Percentiles rank a stretch among this genome's conserved stretches.
These are phyloP conservation scores for Bufo bufo DNA, from an alignment of 2,113 vertebrate species.

Conservation along the genomic window DNA sequence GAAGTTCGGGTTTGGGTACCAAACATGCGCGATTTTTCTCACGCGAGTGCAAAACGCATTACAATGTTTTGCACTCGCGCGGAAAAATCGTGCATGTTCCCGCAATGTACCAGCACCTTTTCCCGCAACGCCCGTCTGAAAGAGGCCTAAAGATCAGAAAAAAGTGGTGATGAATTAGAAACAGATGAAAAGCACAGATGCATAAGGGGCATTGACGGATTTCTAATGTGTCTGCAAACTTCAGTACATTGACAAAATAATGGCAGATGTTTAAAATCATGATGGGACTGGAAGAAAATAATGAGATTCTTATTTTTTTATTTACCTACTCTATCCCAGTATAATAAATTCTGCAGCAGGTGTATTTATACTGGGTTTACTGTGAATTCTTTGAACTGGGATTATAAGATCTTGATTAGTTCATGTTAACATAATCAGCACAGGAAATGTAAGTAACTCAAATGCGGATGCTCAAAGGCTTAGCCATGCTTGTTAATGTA, in stretches of 20 bases:
- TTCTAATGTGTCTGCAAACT: not conserved
- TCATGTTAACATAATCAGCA: slow-evolving; percentile 37
- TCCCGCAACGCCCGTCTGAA: too few relatives aligned
- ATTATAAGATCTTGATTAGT: slow-evolving; percentile 34
- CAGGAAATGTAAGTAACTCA: slow-evolving; percentile 26
- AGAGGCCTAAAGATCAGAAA: not conserved
- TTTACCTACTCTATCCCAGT: slow-evolving; percentile 1
- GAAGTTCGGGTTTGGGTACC: too few relatives aligned
- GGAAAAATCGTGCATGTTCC: too few relatives aligned
- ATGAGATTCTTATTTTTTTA: slow-evolving; percentile 23
- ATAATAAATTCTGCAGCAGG: slow-evolving; percentile 8
- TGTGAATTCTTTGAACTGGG: slow-evolving; percentile 19
- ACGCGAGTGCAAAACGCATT: too few relatives aligned
- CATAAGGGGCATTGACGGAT: not conserved
- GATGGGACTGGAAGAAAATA: slow-evolving; percentile 2
- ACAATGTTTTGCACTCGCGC: too few relatives aligned
- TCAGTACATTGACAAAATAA: slow-evolving; percentile 4
- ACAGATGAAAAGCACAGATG: not conserved
- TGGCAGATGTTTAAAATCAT: slow-evolving; percentile 14
- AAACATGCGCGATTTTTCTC: too few relatives aligned
- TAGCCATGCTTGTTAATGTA: slow-evolving; percentile 5
- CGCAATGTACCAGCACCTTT: too few relatives aligned
- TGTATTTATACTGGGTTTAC: slow-evolving; percentile 27
- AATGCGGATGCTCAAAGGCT: slow-evolving; percentile 30
- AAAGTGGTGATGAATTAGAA: not conserved